Conservation (phyloP, 2,113 vertebrate species). For the Procavia capensis region DNA sequence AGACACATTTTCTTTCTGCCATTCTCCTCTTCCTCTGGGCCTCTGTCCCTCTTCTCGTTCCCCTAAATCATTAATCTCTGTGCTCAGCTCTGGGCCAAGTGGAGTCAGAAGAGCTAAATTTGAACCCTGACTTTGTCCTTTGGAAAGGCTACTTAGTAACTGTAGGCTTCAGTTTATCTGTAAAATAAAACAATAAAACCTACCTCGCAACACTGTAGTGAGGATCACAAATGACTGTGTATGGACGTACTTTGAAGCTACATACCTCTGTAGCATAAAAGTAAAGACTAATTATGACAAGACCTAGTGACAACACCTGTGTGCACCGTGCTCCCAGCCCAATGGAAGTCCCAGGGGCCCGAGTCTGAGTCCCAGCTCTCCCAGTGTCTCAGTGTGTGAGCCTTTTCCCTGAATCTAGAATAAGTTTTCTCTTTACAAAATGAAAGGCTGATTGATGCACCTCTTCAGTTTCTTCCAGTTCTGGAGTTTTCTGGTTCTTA, state of each 20-base stretch:
- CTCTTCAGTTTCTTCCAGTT: background rate
- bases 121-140: background rate
- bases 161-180: background rate
- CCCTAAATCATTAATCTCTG: background rate
- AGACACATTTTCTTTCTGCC: background rate
- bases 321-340: accelerated
- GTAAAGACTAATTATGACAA: background rate
- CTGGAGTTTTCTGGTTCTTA: slow-evolving; percentile 1
- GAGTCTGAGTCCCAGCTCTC: background rate
- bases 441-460: background rate
- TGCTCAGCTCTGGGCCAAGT: background rate
- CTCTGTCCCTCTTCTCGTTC: background rate
- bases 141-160: slow-evolving; percentile 14
- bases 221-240: background rate
- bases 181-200: background rate
- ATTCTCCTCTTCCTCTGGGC: accelerated
- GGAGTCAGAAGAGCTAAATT: background rate
- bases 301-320: background rate
- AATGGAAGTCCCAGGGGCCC: background rate
- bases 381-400: accelerated
- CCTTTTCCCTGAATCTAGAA: background rate
- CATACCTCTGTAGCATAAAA: background rate
- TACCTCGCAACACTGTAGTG: background rate
- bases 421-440: background rate
- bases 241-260: background rate